Conservation (phyloP, 2,113 vertebrate genomes). For the Phalacrocorax carbo region DNA sequence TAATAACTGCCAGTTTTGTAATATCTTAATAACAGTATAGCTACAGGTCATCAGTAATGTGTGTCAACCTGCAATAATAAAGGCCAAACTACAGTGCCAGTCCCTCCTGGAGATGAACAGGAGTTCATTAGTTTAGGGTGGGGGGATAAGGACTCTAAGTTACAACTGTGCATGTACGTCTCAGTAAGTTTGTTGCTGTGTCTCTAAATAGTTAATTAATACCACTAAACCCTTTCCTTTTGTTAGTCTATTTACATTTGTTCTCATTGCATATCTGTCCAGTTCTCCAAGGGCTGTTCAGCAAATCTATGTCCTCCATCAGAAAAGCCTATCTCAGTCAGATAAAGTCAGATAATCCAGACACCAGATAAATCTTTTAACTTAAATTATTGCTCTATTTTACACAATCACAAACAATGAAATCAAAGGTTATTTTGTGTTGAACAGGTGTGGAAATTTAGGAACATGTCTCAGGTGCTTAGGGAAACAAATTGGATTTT, state of each 20-base stretch:
- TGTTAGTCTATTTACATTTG: background rate
- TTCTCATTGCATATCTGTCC: background rate
- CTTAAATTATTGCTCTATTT: background rate
- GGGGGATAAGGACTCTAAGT: background rate
- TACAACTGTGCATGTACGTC: background rate
- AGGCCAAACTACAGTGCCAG: background rate
- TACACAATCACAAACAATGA: background rate
- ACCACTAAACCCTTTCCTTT: background rate
- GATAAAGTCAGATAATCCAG: background rate
- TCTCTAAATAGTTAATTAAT: background rate
- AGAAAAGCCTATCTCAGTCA: background rate
- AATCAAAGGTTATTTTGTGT: background rate
- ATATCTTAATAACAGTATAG: background rate
- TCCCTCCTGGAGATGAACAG: background rate
- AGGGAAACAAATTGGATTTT: background rate
- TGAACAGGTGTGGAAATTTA: background rate
- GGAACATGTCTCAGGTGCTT: background rate
- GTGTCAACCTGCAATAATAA: background rate
- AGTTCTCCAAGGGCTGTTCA: background rate
- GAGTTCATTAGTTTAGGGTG: accelerated
- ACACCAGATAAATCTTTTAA: background rate
- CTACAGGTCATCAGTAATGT: background rate
- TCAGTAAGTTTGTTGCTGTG: background rate
- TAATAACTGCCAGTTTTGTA: background rate
- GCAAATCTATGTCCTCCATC: background rate